Percentiles rank a stretch among this genome's conserved stretches.
Evolutionary conservation across 2,113 vertebrate genomes (phyloP).

Genomic region (Galbula dea): DNA sequence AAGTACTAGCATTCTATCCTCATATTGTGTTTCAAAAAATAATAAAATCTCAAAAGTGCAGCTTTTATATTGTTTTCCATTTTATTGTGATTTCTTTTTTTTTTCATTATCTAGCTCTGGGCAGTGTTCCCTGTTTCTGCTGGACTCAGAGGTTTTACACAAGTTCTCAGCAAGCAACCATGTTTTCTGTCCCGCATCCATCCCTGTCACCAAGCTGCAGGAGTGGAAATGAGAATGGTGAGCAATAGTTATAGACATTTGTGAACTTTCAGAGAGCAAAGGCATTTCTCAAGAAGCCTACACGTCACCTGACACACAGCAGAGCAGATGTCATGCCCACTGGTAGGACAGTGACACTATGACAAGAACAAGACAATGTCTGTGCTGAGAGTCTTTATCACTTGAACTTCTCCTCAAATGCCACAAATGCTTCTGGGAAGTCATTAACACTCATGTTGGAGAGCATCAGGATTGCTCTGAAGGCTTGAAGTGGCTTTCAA

Average conservation of each 20-base stretch:
- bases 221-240: neutral
- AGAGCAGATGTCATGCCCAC: neutral
- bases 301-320: neutral
- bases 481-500: neutral
- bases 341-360: neutral
- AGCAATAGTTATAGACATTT: neutral
- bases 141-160: neutral
- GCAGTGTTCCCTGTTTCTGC: neutral
- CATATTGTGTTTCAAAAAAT: neutral
- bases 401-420: slow-evolving; percentile 23
- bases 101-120: neutral
- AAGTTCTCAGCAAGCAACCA: neutral
- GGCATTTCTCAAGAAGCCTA: neutral
- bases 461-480: neutral
- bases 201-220: neutral
- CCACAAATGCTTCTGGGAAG: slow-evolving; percentile 28
- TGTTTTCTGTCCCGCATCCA: neutral
- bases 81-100: neutral
- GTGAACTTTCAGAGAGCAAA: neutral
- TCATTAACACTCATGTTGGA: neutral
- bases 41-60: neutral
- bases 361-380: neutral
- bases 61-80: neutral
- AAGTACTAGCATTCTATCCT: neutral
- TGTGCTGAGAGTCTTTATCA: neutral